These are phyloP conservation scores for Monochamus saltuarius DNA, from an alignment of 1,140 invertebrate species.

Conservation along the genomic window DNA sequence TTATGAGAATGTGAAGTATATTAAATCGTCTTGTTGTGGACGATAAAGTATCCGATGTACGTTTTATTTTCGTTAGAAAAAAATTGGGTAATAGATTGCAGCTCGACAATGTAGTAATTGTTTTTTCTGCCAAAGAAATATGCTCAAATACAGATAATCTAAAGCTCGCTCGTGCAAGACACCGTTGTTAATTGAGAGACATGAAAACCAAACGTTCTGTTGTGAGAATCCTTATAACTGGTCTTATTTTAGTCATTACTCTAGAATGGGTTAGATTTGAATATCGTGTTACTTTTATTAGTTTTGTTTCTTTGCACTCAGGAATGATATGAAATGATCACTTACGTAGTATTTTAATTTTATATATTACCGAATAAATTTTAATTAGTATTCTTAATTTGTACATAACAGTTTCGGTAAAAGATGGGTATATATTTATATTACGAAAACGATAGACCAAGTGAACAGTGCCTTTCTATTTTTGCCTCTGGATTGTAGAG, in stretches of 20 bases:
- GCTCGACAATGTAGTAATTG: no score
- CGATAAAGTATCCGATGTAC: no score
- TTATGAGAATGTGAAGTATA: no score
- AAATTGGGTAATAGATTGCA: no score
- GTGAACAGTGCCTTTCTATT: constrained; percentile 41
- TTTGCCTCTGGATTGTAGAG: constrained; percentile 9
- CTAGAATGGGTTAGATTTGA: constrained; percentile 18
- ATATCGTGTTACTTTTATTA: constrained; percentile 24
- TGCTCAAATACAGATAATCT: no score
- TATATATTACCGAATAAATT: constrained; percentile 28
- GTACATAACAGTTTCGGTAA: constrained; percentile 21
- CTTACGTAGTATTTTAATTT: constrained; percentile 36
- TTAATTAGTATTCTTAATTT: constrained; percentile 23
- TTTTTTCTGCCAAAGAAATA: no score
- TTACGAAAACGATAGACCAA: constrained; percentile 35
- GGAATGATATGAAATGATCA: constrained; percentile 27
- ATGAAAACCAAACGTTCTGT: no score
- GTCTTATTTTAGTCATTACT: constrained; percentile 13
- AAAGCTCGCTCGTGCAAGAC: no score
- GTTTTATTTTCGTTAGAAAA: no score
- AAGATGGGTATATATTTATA: constrained; percentile 27
- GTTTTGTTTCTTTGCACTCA: constrained; percentile 34
- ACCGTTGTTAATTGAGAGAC: no score
- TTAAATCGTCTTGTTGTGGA: no score
- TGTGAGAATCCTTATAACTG: neutral